Conservation (phyloP, 2,888 invertebrate genomes). For the Miltochrista miniata region DNA sequence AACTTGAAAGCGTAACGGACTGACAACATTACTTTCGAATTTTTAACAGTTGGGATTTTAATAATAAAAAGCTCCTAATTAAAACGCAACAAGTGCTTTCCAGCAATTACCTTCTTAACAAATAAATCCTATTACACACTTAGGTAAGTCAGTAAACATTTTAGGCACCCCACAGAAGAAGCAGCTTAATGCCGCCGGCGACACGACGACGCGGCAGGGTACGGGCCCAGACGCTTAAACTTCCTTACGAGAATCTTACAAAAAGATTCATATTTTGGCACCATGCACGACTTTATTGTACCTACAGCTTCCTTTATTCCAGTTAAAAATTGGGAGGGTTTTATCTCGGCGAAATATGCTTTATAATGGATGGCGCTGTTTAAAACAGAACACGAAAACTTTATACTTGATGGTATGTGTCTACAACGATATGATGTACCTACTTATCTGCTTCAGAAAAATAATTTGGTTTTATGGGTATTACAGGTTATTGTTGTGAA, state of each 20-base stretch:
- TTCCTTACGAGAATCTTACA: slow-evolving; percentile 57
- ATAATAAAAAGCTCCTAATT: background rate
- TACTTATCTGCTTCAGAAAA: too few species aligned
- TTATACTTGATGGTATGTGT: slow-evolving; percentile 1
- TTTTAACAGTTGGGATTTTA: too few species aligned
- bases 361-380: slow-evolving; percentile 29
- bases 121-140: background rate
- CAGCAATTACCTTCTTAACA: background rate
- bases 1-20: too few species aligned
- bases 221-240: slow-evolving; percentile 57
- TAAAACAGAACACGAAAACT: slow-evolving; percentile 18
- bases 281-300: slow-evolving; percentile 42
- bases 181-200: slow-evolving; percentile 60
- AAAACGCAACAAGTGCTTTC: background rate
- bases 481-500: too few species aligned
- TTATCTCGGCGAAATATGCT: slow-evolving; percentile 33
- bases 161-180: slow-evolving; percentile 35
- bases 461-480: too few species aligned
- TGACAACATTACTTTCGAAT: too few species aligned
- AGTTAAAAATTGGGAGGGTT: slow-evolving; percentile 32
- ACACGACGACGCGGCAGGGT: slow-evolving; percentile 62
- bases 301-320: slow-evolving; percentile 38
- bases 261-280: slow-evolving; percentile 71
- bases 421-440: too few species aligned
- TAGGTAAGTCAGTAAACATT: slow-evolving; percentile 31